Percentiles rank a stretch among this genome's conserved stretches.
Evolutionary conservation across 2,113 vertebrate genomes (phyloP).

Genomic region (Muscicapa adusta): DNA sequence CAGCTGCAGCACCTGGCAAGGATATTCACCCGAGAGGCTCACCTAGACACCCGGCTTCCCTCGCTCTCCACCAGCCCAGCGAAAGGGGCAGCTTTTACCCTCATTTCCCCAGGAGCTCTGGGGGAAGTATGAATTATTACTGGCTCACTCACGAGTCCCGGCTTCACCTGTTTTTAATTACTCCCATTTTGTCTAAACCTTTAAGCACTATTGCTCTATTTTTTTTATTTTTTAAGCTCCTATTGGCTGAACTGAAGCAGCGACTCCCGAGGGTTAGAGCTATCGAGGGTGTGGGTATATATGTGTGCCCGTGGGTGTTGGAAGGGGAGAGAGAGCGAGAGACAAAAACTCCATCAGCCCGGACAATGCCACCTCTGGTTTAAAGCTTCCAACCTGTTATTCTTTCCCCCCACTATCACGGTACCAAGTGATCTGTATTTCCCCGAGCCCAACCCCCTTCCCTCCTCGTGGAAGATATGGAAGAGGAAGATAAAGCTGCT

Average conservation of each 20-base stretch:
- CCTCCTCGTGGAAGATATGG: constrained; percentile 64
- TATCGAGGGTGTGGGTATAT: not conserved
- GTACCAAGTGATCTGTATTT: constrained; percentile 46
- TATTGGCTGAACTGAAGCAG: constrained; percentile 9
- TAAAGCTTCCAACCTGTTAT: not conserved
- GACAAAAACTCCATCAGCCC: constrained; percentile 13
- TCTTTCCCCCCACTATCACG: not conserved
- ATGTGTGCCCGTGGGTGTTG: not conserved
- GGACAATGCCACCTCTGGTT: not conserved
- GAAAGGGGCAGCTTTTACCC: not conserved
- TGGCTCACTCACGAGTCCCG: not conserved
- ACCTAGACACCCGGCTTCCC: not conserved
- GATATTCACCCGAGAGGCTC: not conserved
- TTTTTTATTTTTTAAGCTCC: not conserved
- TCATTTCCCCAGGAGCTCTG: not conserved
- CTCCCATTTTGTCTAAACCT: not conserved
- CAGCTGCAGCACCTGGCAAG: not conserved
- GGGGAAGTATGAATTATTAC: not conserved
- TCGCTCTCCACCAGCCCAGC: not conserved
- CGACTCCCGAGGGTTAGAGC: not conserved
- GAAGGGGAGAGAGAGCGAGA: not conserved
- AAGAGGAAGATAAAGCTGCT: constrained; percentile 52
- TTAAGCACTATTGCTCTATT: not conserved
- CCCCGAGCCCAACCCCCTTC: not conserved
- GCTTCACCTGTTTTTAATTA: not conserved